Evolutionary conservation across 2,797 vertebrate genomes (phyloP).

Genomic region (Paedocypris micromegethes): DNA sequence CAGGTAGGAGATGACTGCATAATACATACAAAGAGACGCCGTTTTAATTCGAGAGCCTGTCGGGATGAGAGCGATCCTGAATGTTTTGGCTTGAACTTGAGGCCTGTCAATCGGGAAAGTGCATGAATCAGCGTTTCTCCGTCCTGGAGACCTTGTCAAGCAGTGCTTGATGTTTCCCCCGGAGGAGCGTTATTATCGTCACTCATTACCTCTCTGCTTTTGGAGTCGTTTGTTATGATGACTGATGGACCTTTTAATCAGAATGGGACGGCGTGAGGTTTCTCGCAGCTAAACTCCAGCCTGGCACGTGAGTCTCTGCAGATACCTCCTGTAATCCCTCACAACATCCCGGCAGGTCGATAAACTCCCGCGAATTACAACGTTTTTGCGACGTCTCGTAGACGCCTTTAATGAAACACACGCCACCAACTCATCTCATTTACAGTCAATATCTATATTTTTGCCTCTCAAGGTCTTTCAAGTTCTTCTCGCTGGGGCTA

Average conservation of each 20-base stretch:
- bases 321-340: constrained; percentile 39
- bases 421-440: too few species aligned
- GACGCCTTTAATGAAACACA: too few species aligned
- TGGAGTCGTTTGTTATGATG: constrained; percentile 36
- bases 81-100: constrained; percentile 48
- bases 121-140: constrained; percentile 54
- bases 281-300: constrained; percentile 15
- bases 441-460: too few species aligned
- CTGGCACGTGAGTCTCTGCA: constrained; percentile 27
- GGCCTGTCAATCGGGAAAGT: constrained; percentile 58
- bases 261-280: constrained; percentile 19
- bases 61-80: constrained; percentile 5
- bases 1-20: constrained; percentile 19
- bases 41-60: constrained; percentile 20
- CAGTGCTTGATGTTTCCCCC: constrained; percentile 31
- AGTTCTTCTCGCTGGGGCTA: too few species aligned
- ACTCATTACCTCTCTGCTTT: constrained; percentile 34
- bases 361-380: background rate
- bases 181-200: constrained; percentile 35
- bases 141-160: constrained; percentile 46
- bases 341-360: constrained; percentile 26
- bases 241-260: constrained; percentile 43
- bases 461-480: too few species aligned
- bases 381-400: too few species aligned
- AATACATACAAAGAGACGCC: constrained; percentile 22